Conservation (phyloP, 2,888 invertebrate genomes). For the Euzetes globulus region DNA sequence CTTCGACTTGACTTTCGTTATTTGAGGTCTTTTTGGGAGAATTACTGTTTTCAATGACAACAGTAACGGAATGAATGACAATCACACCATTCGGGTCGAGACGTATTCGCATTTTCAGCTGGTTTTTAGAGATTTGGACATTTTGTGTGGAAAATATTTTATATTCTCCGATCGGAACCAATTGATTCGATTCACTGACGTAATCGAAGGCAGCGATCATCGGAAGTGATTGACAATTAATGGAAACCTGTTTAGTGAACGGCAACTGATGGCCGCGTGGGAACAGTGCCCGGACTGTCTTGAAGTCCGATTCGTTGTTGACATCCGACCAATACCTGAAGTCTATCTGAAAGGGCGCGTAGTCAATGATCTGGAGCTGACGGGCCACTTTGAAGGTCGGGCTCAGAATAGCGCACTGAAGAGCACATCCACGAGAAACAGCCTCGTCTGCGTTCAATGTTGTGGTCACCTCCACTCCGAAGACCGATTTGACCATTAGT, state of each 20-base stretch:
- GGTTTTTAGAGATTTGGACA: slow-evolving; percentile 52
- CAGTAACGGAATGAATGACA: slow-evolving; percentile 72
- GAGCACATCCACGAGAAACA: slow-evolving; percentile 88
- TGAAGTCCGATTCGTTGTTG: slow-evolving; percentile 26
- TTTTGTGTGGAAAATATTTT: slow-evolving; percentile 17
- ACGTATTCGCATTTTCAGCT: slow-evolving; percentile 90
- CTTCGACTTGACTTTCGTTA: slow-evolving; percentile 36
- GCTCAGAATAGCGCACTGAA: slow-evolving; percentile 89
- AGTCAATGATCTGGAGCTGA: slow-evolving; percentile 88
- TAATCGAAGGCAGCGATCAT: slow-evolving; percentile 34
- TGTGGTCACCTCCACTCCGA: slow-evolving; percentile 74
- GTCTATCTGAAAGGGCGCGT: slow-evolving; percentile 71
- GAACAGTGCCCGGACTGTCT: slow-evolving; percentile 27
- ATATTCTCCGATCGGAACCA: slow-evolving; percentile 30
- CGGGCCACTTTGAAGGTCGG: slow-evolving; percentile 87
- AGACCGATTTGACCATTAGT: slow-evolving; percentile 49
- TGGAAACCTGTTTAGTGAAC: slow-evolving; percentile 35
- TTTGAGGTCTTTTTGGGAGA: slow-evolving; percentile 30
- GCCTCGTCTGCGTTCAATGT: slow-evolving; percentile 95
- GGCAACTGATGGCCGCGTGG: slow-evolving; percentile 34
- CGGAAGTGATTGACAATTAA: slow-evolving; percentile 32
- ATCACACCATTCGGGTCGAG: slow-evolving; percentile 90
- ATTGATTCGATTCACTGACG: slow-evolving; percentile 4
- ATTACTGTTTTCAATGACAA: slow-evolving; percentile 47
- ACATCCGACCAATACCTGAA: slow-evolving; percentile 32